phyloP scores from a whole-genome alignment of 2,888 invertebrate genomes.

The Brachylomia viminalis region DNA sequence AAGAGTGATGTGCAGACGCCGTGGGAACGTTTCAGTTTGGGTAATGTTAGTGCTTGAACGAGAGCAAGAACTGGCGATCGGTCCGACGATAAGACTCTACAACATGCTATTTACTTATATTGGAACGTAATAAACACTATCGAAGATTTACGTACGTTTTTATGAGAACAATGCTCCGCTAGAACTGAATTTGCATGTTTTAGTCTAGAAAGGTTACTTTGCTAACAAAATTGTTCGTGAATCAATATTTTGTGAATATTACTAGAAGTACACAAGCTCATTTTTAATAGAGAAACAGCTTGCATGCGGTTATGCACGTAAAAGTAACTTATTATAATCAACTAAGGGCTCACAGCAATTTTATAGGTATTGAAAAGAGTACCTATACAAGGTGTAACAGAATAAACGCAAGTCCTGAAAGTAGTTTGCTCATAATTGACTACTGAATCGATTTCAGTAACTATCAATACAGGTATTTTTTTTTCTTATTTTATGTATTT shows the following conservation, averaged over 20 bases:
- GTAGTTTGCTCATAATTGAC: too few relatives aligned
- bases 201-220: conserved; percentile 41
- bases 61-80: conserved; percentile 81
- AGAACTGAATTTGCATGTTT: conserved; percentile 59
- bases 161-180: conserved; percentile 63
- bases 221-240: conserved; percentile 1
- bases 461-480: too few relatives aligned
- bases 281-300: neutral
- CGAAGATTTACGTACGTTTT: conserved; percentile 63
- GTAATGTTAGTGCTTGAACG: conserved; percentile 78
- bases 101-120: conserved; percentile 74
- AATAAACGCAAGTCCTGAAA: too few relatives aligned
- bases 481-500: too few relatives aligned
- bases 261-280: neutral
- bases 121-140: conserved; percentile 70
- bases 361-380: neutral
- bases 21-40: conserved; percentile 86
- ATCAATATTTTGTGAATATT: conserved; percentile 11
- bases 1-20: conserved; percentile 84
- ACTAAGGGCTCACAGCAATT: neutral
- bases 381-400: too few relatives aligned
- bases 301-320: neutral
- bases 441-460: too few relatives aligned
- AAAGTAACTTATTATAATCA: neutral
- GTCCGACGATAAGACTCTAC: conserved; percentile 77